Evolutionary conservation across 2,888 invertebrate genomes (phyloP), one percentile per base, ranked within the genome.

Genomic region (Monopis laevigella): DNA sequence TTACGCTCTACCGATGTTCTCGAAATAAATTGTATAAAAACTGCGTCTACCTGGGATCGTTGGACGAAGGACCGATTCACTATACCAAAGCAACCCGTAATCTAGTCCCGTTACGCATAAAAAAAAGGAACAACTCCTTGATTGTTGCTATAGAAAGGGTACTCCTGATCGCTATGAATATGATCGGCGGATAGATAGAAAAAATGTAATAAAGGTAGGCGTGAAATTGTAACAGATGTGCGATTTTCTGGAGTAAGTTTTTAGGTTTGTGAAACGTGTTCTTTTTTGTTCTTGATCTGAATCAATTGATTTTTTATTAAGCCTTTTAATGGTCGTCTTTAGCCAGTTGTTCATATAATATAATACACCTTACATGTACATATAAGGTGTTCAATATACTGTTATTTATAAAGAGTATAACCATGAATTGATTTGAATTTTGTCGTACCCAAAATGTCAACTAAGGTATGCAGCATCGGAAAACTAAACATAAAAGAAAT

Each of bases 171-270:
- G 62, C 49, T 46, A 45, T 48, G 49, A 48, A 53, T 61, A 32
- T 32, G 14, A 32, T 7, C 10, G 13, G 30, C n/a, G n/a, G n/a
- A n/a, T 41, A 46, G 41, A 12, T 14, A 10, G 52, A 51, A 52
- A 49, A 51, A 47, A 46, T 39, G 29, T 19, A 39, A 19, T 38
- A 43, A 38, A 17, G 32, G 50, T 42, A 52, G 47, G 56, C 61
- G 57, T 67, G 59, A 63, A 66, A 64, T 62, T 48, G 54, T 46
- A 52, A 54, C 69, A 68, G 59, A 58, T 70, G 70, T 42, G 43
- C 44, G 54, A 59, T 56, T 43, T 46, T 28, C 7, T 21, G 16
- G 12, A n/a, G n/a, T n/a, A n/a, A n/a, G 21, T 34, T 17, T 34
- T 34, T 18, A 34, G 3, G 36, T 21, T 21, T 32, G 14, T 32